Base-by-base conservation (phyloP, 2,888 invertebrate species). In the Bruchidius siliquastri region DNA sequence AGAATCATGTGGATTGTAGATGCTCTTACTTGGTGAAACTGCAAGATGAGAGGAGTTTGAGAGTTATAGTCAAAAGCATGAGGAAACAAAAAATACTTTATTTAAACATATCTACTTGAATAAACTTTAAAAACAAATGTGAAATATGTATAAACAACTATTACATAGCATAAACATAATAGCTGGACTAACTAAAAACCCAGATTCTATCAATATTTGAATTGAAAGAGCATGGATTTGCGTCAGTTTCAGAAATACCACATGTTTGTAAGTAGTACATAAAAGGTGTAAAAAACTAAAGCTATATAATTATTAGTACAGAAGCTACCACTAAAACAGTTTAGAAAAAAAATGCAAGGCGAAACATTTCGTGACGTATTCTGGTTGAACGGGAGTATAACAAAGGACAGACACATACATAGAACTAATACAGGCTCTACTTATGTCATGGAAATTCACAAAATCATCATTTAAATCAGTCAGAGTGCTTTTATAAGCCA, bases 31-130 rank as follows among this genome's bases (percentile, higher is more conserved):
- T n/a, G n/a, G n/a, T n/a, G n/a, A n/a, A n/a, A n/a, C n/a, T n/a
- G n/a, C n/a, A 26, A 8, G 26, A 26, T 26, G 8, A 26, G 26
- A 26, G 2, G 8, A 26, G 8, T 26, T 8, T 26, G 2, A 26
- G 26, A 26, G 8, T 26, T 26, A 8, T 13, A 49, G 49, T 49
- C 49, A 49, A 49, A 49, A 49, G 49, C 49, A 49, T 49, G 49
- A 13, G 49, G 22, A 76, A 75, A 73, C 71, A 73, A 74, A 75
- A n/a, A 74, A 68, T 71, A 68, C 73, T 70, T 82, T 82, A 81
- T 83, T 82, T 79, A 82, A 85, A 85, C 84, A 84, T 85, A 83
- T 83, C 83, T 84, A 83, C 82, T 84, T 82, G 84, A 85, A 85
- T 85, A 84, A 84, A 84, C 83, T 76, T 77, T 74, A 76, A 83